Percentiles rank a stretch among this genome's conserved stretches.
These are phyloP conservation scores for Cochlearius cochlearius DNA, from an alignment of 2,113 vertebrate species.

Conservation along the genomic window DNA sequence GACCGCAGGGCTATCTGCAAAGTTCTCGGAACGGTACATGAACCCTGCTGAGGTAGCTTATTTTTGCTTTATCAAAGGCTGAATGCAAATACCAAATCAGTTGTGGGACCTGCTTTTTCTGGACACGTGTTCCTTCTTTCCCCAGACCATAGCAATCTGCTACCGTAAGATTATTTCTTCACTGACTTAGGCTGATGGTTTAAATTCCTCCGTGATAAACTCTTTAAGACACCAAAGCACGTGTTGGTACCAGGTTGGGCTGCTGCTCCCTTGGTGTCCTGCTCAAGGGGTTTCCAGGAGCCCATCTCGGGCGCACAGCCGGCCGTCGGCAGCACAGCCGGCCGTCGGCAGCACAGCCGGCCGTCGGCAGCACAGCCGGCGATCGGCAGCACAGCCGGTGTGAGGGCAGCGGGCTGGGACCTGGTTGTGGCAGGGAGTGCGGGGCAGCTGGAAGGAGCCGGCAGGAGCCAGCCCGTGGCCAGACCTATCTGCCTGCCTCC, in stretches of 20 bases:
- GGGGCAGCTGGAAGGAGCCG: background rate
- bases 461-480: fast-evolving
- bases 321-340: no score
- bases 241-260: background rate
- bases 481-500: background rate
- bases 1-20: background rate
- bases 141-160: background rate
- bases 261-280: background rate
- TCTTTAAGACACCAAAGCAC: background rate
- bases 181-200: background rate
- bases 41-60: background rate
- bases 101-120: background rate
- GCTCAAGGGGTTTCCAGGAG: background rate
- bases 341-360: background rate
- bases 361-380: background rate
- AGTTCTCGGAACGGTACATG: background rate
- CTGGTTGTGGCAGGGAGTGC: background rate
- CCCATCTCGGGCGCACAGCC: no score
- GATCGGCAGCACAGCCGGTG: background rate
- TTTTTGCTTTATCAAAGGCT: background rate
- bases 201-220: background rate
- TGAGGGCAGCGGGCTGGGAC: background rate
- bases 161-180: background rate
- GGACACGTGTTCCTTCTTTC: background rate
- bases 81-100: background rate